These are phyloP conservation scores for Tragelaphus buxtoni DNA, from an alignment of 2,113 vertebrate genomes.

Conservation along the genomic window DNA sequence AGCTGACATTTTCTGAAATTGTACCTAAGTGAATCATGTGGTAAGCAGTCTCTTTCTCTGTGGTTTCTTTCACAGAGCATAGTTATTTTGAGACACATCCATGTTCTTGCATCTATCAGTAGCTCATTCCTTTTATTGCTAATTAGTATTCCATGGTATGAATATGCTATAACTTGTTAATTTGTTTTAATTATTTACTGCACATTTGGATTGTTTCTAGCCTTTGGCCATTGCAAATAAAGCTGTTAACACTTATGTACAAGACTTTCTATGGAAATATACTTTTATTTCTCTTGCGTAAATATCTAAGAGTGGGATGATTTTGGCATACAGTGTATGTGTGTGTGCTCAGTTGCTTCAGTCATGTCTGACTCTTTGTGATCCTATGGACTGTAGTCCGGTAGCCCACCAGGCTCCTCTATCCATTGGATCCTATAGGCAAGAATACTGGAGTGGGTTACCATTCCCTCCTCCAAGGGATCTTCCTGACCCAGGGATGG, in stretches of 20 bases:
- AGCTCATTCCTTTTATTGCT: not conserved
- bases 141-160: not conserved
- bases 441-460: not conserved
- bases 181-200: not conserved
- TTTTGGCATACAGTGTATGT: not conserved
- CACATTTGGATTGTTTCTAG: not conserved
- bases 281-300: not conserved
- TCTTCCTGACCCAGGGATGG: not conserved
- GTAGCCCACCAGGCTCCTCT: not conserved
- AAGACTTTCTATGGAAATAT: not conserved
- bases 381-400: not conserved
- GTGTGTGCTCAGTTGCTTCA: not conserved
- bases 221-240: not conserved
- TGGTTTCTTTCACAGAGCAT: not conserved
- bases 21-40: not conserved
- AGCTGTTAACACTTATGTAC: not conserved
- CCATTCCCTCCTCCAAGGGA: not conserved
- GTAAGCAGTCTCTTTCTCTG: not conserved
- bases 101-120: not conserved
- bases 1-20: not conserved
- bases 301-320: not conserved
- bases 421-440: not conserved
- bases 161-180: not conserved
- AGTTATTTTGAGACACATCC: not conserved
- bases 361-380: not conserved